Base-by-base conservation (phyloP, 2,888 invertebrate species). In the Drosophila sordidula region DNA sequence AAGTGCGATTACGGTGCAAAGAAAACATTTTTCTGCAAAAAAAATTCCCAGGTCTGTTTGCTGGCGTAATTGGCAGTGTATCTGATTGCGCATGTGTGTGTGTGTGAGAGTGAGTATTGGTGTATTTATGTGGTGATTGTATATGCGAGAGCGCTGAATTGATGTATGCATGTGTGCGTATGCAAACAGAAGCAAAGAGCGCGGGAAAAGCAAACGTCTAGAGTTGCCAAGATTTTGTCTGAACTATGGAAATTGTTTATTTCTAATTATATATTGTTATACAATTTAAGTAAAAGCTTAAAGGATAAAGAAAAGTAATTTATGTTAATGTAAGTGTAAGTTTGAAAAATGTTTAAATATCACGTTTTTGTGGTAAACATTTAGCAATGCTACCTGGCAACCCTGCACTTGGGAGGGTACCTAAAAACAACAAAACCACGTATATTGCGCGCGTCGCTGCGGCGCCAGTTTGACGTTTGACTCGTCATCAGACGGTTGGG, bases 41-140 rank as follows among this genome's bases (percentile, higher is more conserved):
- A 84, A 90, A 89, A 89, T 80, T 84, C 90, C 90, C 91, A 90
- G 90, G 90, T 90, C 90, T 87, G 89, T 79, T 79, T 78, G 87
- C 70, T 86, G 79, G 75, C 79, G 75, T 85, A 85, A 79, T 85
- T 83, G 73, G 73, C 75, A 59, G 70, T 80, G 73, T 79, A 76
- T 71, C 47, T 75, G 62, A 58, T 66, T 73, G 67, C 55, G 8
- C 45, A 26, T 64, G 61, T 54, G 55, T 67, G 58, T 52, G 68
- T 72, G 64, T 38, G 41, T 52, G 63, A 61, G n/a, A n/a, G n/a
- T 18, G 55, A 54, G 55, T 58, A 57, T 57, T 58, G 46, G 63
- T 52, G 59, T 55, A 22, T 56, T 62, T 61, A 34, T 54, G 32
- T 55, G 32, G 44, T 66, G 62, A 45, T 41, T 75, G 62, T 45